Percentiles rank a stretch among this genome's conserved stretches.
phyloP scores from a whole-genome alignment of 2,888 invertebrate species.

The Nyleta sp. region DNA sequence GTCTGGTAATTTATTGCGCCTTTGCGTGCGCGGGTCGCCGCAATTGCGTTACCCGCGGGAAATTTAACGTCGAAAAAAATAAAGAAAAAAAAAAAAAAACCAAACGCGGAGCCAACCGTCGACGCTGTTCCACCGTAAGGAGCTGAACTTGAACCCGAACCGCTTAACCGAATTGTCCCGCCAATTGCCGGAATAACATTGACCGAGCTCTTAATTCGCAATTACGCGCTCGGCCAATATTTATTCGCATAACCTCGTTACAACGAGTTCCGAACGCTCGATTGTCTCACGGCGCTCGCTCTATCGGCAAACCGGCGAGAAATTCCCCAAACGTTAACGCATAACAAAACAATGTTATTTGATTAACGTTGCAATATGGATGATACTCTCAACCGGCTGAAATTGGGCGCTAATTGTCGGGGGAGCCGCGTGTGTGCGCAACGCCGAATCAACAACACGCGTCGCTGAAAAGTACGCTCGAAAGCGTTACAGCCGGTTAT shows the following conservation, averaged over 20 bases:
- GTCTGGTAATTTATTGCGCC: no score
- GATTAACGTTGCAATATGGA: constrained; percentile 58
- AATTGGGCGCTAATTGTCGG: constrained; percentile 47
- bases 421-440: constrained; percentile 2
- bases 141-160: neutral
- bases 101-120: neutral
- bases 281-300: constrained; percentile 14
- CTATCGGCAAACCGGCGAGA: constrained; percentile 10
- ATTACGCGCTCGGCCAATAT: constrained; percentile 46
- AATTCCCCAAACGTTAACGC: constrained; percentile 39
- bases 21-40: constrained; percentile 4
- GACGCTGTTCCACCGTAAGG: neutral
- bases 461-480: constrained; percentile 15
- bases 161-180: neutral
- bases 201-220: constrained; percentile 55
- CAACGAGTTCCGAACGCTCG: constrained; percentile 30
- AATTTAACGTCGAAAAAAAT: neutral
- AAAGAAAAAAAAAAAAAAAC: neutral
- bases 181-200: constrained; percentile 38
- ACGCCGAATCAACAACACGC: constrained; percentile 4
- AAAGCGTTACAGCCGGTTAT: constrained; percentile 14
- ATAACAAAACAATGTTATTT: constrained; percentile 55
- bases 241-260: constrained; percentile 54
- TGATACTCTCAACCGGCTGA: constrained; percentile 36
- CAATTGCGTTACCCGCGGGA: constrained; percentile 1